Evolutionary conservation across 2,113 vertebrate species (phyloP).

Genomic region (Carollia perspicillata): DNA sequence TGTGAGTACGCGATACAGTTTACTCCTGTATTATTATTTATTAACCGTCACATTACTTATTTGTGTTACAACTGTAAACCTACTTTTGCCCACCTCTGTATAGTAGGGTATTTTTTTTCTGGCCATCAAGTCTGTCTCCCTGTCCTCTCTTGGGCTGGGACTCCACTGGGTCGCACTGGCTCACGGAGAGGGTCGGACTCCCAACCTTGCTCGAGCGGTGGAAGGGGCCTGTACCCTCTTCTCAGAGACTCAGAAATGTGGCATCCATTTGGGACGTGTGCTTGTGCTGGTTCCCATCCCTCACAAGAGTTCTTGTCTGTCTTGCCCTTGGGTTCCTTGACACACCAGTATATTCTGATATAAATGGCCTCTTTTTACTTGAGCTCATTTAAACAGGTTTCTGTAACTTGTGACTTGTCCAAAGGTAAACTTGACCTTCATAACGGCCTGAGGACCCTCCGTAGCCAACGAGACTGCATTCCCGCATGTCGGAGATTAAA

Average conservation of each 20-base stretch:
- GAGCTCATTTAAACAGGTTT: conserved; percentile 48
- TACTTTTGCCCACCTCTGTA: not conserved
- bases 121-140: not conserved
- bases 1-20: not conserved
- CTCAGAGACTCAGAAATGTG: not conserved
- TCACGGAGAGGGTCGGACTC: not conserved
- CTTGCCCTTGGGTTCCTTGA: not conserved
- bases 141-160: not conserved
- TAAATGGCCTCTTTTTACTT: not conserved
- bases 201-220: accelerated
- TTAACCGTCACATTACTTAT: not conserved
- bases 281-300: not conserved
- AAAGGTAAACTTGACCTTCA: conserved; percentile 35
- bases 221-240: not conserved
- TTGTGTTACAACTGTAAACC: not conserved
- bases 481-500: not conserved
- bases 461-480: not conserved
- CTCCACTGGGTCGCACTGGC: not conserved
- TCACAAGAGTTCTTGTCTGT: not conserved
- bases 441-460: not conserved
- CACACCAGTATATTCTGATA: not conserved
- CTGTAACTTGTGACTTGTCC: not conserved
- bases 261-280: accelerated
- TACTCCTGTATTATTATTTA: not conserved
- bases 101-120: not conserved